These are phyloP conservation scores for Dysmachus trigonus DNA, from an alignment of 2,888 invertebrate genomes.

Conservation along the genomic window DNA sequence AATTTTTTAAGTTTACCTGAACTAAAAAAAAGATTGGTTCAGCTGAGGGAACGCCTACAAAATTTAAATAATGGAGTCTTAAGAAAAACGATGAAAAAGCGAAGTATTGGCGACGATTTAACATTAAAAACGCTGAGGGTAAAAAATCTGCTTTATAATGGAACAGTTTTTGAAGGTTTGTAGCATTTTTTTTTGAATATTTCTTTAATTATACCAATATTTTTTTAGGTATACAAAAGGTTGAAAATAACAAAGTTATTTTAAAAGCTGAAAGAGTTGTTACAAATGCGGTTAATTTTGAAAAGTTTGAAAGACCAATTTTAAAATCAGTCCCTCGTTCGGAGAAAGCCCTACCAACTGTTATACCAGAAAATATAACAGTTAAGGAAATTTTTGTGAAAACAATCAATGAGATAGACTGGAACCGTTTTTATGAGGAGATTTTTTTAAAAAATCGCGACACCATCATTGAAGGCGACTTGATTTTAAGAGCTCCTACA, in stretches of 20 bases:
- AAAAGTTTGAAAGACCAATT: background rate
- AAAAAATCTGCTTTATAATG: background rate
- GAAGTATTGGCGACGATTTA: background rate
- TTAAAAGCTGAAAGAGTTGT: background rate
- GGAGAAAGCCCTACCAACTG: no score
- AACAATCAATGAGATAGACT: background rate
- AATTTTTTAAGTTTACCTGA: background rate
- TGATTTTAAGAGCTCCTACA: background rate
- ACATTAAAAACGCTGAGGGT: background rate
- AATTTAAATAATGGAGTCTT: background rate
- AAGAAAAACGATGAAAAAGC: background rate
- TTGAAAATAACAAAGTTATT: background rate
- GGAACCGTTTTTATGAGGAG: background rate
- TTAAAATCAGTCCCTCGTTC: background rate
- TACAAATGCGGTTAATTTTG: background rate
- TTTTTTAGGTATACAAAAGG: background rate
- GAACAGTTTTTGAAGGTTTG: conserved; percentile 7
- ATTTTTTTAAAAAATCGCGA: conserved; percentile 9
- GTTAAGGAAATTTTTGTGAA: background rate
- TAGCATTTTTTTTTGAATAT: background rate
- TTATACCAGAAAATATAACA: background rate
- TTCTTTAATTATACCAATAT: background rate
- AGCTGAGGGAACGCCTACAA: background rate
- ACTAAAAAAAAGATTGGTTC: background rate
- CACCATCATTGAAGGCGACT: background rate